Evolutionary conservation across 2,888 invertebrate genomes (phyloP).

Genomic region (Noctua fimbriata): DNA sequence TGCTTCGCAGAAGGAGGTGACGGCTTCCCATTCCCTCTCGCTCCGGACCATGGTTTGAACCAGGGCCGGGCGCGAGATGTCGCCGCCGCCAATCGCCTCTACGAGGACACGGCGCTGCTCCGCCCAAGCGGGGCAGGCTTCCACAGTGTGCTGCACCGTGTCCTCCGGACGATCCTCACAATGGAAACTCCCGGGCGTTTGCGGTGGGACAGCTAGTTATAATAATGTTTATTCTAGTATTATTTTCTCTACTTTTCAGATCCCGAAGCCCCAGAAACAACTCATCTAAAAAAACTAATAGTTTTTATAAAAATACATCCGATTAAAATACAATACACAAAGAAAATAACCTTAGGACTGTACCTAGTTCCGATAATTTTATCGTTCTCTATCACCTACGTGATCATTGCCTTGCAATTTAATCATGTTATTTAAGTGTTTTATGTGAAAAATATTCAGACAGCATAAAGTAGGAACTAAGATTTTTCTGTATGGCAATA

Average conservation of each 20-base stretch:
- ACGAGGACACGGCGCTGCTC: no score
- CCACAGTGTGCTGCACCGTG: no score
- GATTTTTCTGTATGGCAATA: not conserved
- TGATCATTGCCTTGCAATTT: slow-evolving; percentile 44
- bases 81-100: no score
- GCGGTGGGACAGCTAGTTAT: no score
- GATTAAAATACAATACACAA: slow-evolving; percentile 27
- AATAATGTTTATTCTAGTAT: not conserved
- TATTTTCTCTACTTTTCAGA: slow-evolving; percentile 10
- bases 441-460: not conserved
- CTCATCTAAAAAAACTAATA: not conserved
- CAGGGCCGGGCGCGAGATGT: no score
- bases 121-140: no score
- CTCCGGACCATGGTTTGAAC: no score
- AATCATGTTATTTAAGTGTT: slow-evolving; percentile 38
- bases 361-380: slow-evolving; percentile 29
- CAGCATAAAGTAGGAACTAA: not conserved
- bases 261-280: slow-evolving; percentile 34
- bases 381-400: slow-evolving; percentile 29
- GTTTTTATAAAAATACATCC: slow-evolving; percentile 37
- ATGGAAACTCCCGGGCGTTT: no score
- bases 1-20: no score
- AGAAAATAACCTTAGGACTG: slow-evolving; percentile 22
- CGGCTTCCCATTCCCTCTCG: no score
- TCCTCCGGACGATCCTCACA: no score